Evolutionary conservation across 2,797 vertebrate species (phyloP).

Genomic region (Phoxinus dragarum): DNA sequence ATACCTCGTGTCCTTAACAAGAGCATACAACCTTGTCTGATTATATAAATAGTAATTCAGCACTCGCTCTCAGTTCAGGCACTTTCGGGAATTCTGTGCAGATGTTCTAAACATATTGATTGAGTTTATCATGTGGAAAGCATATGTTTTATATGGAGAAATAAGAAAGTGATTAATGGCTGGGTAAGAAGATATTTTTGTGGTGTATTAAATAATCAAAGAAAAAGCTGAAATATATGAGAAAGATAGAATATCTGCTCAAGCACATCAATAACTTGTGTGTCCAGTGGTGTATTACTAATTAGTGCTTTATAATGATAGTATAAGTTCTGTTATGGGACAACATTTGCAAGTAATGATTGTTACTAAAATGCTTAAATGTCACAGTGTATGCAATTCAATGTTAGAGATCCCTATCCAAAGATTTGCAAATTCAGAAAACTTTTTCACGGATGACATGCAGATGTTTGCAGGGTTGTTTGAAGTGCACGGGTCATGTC

Average conservation of each 20-base stretch:
- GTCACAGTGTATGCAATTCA: not conserved
- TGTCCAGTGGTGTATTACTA: not conserved
- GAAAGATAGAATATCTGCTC: constrained; percentile 21
- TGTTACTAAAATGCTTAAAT: not conserved
- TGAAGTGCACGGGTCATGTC: too few relatives aligned
- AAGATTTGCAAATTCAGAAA: not conserved
- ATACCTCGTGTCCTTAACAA: not conserved
- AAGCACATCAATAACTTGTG: constrained; percentile 51
- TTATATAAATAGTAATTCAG: not conserved
- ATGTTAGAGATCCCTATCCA: not conserved
- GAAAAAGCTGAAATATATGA: constrained; percentile 21
- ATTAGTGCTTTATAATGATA: not conserved
- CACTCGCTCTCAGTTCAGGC: not conserved
- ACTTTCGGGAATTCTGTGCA: constrained; percentile 32
- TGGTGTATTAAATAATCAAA: constrained; percentile 57
- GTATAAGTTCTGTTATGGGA: not conserved
- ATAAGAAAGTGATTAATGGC: constrained; percentile 68
- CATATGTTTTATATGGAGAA: constrained; percentile 36
- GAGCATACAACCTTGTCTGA: constrained; percentile 8
- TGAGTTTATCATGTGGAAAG: constrained; percentile 30
- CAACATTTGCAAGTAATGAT: not conserved
- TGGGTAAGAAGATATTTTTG: constrained; percentile 73
- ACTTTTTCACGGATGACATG: not conserved
- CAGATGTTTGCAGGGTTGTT: too few relatives aligned
- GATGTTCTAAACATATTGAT: constrained; percentile 26